Evolutionary conservation across 2,113 vertebrate species (phyloP), one percentile per base, ranked within the genome.

Genomic region (Cyprinodon tularosa): DNA sequence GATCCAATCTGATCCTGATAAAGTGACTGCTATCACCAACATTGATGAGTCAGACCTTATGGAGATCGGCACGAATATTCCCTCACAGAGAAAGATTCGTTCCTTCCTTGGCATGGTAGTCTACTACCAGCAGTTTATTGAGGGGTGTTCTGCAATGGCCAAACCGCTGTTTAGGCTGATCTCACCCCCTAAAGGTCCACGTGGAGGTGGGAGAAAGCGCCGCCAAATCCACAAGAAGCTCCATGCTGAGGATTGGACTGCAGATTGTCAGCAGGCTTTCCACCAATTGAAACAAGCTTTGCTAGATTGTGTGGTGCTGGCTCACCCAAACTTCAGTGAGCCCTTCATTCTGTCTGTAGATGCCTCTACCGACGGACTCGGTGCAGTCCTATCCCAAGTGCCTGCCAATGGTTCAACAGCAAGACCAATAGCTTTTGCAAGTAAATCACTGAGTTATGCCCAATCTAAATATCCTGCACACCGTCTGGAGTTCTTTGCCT

Each of bases 71-170:
- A 42, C 38, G 0, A 37, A 40, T 6, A 38, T 66, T 38, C 62
- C 22, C 1, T 72, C 29, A 1, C 14, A 45, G 57, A n/a, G 22
- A 5, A 61, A 37, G 9, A 45, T 71, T 13, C 1, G 13, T 1
- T 37, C 59, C 4, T 62, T 71, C 53, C 40, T 71, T 14, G 69
- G 69, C 0, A 71, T 45, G 57, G 57, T 47, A 4, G 40, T 71
- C 1, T 62, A 36, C 15, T 62, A 62, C 40, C 22, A 62, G 22
- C 57, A 61, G 22, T 71, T 71, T 36, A 68, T 68, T 44, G n/a
- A 71, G 12, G 38, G 20, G 1, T 71, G 57, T 44, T 71, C 57
- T 44, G 3, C n/a, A 1, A 29, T 61, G 3, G 68, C n/a, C 53
- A 71, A 4, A 29, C 53, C 68, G 1, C 10, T 71, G 53, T 71